Percentiles rank a stretch among this genome's conserved stretches.
phyloP scores from a whole-genome alignment of 2,888 invertebrate species.

The Mesochorus sp. region DNA sequence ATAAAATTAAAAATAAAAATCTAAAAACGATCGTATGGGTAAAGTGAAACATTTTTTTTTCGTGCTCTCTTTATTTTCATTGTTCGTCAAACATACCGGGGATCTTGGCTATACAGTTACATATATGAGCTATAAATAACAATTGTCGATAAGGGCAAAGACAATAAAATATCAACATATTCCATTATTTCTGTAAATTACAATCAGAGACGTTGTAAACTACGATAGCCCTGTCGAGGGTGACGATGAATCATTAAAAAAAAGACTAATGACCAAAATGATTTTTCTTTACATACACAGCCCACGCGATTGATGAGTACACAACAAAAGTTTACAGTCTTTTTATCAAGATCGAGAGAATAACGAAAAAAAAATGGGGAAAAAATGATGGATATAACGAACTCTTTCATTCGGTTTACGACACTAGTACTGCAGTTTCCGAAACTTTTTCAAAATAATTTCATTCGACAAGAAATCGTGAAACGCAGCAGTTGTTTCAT shows the following conservation, averaged over 20 bases:
- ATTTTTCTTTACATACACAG: constrained; percentile 65
- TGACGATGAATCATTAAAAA: background rate
- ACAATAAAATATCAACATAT: constrained; percentile 40
- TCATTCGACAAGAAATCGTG: background rate
- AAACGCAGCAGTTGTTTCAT: constrained; percentile 15
- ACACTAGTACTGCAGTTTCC: constrained; percentile 33
- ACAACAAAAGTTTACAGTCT: constrained; percentile 62
- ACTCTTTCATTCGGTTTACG: constrained; percentile 6
- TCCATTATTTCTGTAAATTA: constrained; percentile 34
- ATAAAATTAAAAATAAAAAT: constrained; percentile 11
- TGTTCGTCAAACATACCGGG: constrained; percentile 40
- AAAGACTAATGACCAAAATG: constrained; percentile 18
- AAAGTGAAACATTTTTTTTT: background rate
- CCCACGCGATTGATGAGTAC: constrained; percentile 69
- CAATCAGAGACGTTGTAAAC: constrained; percentile 30
- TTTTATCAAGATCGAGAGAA: constrained; percentile 42
- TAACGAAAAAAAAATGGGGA: background rate
- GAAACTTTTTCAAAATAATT: constrained; percentile 5
- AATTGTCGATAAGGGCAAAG: constrained; percentile 40
- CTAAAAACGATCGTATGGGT: background rate
- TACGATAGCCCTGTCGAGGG: constrained; percentile 25
- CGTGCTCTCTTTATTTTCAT: constrained; percentile 51
- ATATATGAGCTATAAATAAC: constrained; percentile 38
- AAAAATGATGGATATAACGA: constrained; percentile 17
- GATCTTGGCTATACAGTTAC: constrained; percentile 33